Conservation (phyloP, 2,888 invertebrate genomes). For the Scaptomyza cyrtandrae region DNA sequence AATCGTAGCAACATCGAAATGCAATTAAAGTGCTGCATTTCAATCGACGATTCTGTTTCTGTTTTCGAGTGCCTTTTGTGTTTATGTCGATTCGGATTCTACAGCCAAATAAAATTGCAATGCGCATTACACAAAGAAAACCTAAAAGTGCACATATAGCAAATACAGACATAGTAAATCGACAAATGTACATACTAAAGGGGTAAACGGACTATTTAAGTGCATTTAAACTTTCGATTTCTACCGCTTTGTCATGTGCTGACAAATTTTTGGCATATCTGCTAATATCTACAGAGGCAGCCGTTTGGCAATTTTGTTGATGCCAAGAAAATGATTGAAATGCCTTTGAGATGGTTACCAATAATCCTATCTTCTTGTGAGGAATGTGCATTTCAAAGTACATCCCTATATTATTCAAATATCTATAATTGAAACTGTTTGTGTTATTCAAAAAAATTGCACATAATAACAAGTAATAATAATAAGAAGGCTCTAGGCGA, state of each 20-base stretch:
- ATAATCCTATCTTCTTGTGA: background rate
- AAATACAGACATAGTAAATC: slow-evolving; percentile 1
- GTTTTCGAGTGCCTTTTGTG: slow-evolving; percentile 52
- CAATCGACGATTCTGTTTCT: slow-evolving; percentile 55
- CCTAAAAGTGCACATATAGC: slow-evolving; percentile 4
- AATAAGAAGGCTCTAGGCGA: no score
- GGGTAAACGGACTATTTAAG: background rate
- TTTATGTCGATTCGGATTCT: slow-evolving; percentile 4
- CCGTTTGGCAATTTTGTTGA: slow-evolving; percentile 32
- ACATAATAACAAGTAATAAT: no score
- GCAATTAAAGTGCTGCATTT: slow-evolving; percentile 63
- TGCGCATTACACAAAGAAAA: slow-evolving; percentile 43
- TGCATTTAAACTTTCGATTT: slow-evolving; percentile 65
- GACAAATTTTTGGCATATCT: slow-evolving; percentile 70
- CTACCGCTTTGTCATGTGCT: slow-evolving; percentile 38
- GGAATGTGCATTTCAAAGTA: background rate
- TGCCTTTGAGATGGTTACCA: slow-evolving; percentile 24
- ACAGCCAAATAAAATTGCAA: slow-evolving; percentile 47
- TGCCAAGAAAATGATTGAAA: slow-evolving; percentile 24
- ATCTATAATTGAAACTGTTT: background rate
- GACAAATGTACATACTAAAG: background rate
- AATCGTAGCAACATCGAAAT: slow-evolving; percentile 64
- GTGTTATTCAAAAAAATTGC: background rate
- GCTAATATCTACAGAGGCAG: slow-evolving; percentile 28
- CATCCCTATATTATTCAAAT: background rate